Conservation (phyloP, 2,797 vertebrate genomes). For the Coregonus sp. region DNA sequence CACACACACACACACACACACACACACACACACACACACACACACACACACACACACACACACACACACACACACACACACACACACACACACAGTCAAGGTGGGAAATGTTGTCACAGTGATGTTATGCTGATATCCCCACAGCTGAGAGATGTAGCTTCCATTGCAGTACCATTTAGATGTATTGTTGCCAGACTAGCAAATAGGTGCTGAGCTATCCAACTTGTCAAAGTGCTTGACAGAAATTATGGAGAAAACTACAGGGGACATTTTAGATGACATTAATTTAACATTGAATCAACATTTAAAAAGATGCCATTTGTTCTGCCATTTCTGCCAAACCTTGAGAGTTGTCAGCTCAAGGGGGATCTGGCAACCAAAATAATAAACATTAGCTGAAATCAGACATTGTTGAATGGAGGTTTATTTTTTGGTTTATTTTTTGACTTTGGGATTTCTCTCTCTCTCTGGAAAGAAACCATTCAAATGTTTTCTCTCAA, state of each 20-base stretch:
- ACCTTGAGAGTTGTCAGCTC: no score
- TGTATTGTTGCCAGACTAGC: not conserved
- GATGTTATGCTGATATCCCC: no score
- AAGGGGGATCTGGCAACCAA: no score
- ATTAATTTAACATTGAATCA: no score
- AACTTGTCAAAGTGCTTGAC: no score
- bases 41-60: not conserved
- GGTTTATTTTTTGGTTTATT: no score
- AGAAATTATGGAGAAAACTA: not conserved
- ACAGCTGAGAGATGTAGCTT: not conserved
- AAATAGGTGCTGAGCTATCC: not conserved
- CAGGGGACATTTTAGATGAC: no score
- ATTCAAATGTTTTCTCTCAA: not conserved
- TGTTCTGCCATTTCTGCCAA: not conserved
- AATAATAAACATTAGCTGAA: no score
- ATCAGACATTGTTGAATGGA: no score
- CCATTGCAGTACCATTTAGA: not conserved
- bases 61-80: not conserved
- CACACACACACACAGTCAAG: no score
- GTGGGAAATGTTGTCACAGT: no score
- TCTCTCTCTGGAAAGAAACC: not conserved
- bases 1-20: not conserved
- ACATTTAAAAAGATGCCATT: not conserved
- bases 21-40: not conserved
- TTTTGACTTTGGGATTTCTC: not conserved